Evolutionary conservation across 2,113 vertebrate species (phyloP).

Genomic region (Origma solitaria): DNA sequence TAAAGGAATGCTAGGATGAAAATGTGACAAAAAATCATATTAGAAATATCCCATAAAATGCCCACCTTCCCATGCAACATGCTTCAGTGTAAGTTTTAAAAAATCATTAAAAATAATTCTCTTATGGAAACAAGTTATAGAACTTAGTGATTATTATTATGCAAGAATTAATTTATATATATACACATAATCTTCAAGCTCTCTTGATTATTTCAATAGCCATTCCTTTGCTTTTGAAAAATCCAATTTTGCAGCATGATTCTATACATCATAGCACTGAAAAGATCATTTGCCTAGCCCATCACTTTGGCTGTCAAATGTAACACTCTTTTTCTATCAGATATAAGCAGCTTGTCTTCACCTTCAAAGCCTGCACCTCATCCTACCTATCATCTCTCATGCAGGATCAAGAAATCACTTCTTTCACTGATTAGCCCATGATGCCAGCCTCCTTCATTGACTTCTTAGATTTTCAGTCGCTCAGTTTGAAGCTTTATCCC

Average conservation of each 20-base stretch:
- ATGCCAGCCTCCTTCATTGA: background rate
- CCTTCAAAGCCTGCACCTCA: slow-evolving; percentile 42
- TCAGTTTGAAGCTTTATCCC: slow-evolving; percentile 22
- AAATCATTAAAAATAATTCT: background rate
- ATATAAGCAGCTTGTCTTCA: slow-evolving; percentile 47
- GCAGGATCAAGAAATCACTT: slow-evolving; percentile 23
- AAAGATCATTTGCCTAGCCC: background rate
- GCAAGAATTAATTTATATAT: background rate
- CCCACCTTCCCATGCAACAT: background rate
- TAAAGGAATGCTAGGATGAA: background rate
- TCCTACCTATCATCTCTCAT: background rate
- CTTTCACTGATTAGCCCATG: background rate
- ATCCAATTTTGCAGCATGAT: background rate
- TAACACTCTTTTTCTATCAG: slow-evolving; percentile 12
- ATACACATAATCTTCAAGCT: background rate
- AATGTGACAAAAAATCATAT: background rate
- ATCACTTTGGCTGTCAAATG: background rate
- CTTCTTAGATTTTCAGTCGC: background rate
- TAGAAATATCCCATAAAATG: background rate
- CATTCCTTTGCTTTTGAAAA: background rate
- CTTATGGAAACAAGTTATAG: background rate
- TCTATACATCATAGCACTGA: background rate
- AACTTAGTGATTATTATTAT: background rate
- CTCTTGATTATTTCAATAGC: background rate
- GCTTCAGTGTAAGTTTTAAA: background rate